A percentile compares a stretch with the other conserved stretches of the same genome.
Conservation (phyloP, 2,888 invertebrate genomes). For the Caradrina kadenii region DNA sequence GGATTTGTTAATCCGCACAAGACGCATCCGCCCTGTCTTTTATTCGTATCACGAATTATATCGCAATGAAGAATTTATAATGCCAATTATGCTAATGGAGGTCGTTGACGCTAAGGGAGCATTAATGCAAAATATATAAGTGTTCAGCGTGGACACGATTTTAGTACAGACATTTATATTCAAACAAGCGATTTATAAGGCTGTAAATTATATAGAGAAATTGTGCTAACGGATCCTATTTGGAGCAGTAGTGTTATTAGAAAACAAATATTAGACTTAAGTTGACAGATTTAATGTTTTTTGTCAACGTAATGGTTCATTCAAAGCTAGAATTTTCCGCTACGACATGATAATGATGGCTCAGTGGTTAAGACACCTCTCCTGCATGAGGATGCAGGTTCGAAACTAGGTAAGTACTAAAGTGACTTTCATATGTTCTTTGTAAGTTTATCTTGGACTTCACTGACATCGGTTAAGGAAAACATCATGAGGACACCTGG, state of each 20-base stretch:
- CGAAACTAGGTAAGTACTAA: too few relatives aligned
- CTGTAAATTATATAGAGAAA: slow-evolving; percentile 43
- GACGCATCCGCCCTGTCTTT: slow-evolving; percentile 45
- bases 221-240: slow-evolving; percentile 30
- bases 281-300: slow-evolving; percentile 1
- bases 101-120: slow-evolving; percentile 49
- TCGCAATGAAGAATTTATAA: slow-evolving; percentile 53
- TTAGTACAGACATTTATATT: slow-evolving; percentile 37
- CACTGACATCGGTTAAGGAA: too few relatives aligned
- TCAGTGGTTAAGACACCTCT: too few relatives aligned
- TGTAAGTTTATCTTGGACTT: too few relatives aligned
- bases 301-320: not conserved
- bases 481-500: too few relatives aligned
- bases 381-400: too few relatives aligned
- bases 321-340: not conserved
- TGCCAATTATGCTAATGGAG: slow-evolving; percentile 50
- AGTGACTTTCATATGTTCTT: too few relatives aligned
- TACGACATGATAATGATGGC: too few relatives aligned
- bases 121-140: slow-evolving; percentile 42
- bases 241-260: slow-evolving; percentile 14
- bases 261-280: slow-evolving; percentile 15
- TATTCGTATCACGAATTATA: slow-evolving; percentile 60
- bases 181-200: slow-evolving; percentile 36
- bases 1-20: slow-evolving; percentile 25
- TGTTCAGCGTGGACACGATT: slow-evolving; percentile 31